Evolutionary conservation across 2,797 vertebrate species (phyloP), one percentile per base, ranked within the genome.

Genomic region (Chloroceryle inda): DNA sequence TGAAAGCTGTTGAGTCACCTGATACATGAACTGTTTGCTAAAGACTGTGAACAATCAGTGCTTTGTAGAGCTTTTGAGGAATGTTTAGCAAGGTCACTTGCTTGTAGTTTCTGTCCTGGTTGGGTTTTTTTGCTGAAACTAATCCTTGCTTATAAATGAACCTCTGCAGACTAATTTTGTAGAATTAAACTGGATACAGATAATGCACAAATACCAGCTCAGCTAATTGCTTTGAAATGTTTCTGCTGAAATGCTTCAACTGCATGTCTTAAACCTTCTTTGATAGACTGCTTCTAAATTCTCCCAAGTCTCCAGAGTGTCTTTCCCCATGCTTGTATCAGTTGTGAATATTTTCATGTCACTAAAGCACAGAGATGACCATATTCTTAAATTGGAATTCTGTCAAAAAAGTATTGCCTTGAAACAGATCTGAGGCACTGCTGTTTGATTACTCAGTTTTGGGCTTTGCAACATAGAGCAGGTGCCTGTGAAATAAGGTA

Each of bases 11-110:
- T 93, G 91, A 94, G 89, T 97, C 96, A 97, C 96, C 96, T 97
- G 97, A 94, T 96, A 97, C 97, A 97, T 94, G 98, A 98, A 98
- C 98, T 98, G 98, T 98, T 98, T 98, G 98, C 98, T 98, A 95
- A 97, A 94, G 96, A 83, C 87, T 72, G 16, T 77, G 94, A 97
- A 97, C 96, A 97, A 95, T 96, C 79, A 56, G 50, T 87, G 90
- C 96, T 97, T 97, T 97, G 95, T 97, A 89, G 90, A 91, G 53
- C 77, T 96, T 82, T 62, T 93, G 80, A 93, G 83, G 81, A 96
- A 89, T 72, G 74, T 96, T 97, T 77, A 96, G 96, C 88, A 90
- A 95, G 95, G 94, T 95, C 92, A 75, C 77, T 96, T 91, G 56
- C 86, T 95, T 90, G 72, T 94, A 92, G 83, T 94, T 97, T 88